Percentiles rank a stretch among this genome's conserved stretches.
Evolutionary conservation across 1,140 invertebrate species (phyloP).

Genomic region (Drosophila kepulauana): DNA sequence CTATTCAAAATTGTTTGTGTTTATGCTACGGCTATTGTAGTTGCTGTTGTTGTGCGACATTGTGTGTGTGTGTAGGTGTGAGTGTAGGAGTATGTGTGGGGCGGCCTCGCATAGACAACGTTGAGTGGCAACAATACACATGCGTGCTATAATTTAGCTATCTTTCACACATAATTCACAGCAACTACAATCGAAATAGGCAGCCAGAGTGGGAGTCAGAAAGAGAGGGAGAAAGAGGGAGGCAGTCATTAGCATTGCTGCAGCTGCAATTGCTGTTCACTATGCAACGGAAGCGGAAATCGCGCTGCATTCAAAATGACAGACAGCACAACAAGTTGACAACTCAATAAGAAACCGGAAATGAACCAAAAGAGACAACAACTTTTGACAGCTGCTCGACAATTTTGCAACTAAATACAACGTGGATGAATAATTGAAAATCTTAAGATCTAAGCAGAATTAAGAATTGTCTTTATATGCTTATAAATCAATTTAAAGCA

Average conservation of each 20-base stretch:
- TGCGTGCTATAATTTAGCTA: conserved; percentile 67
- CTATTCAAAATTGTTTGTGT: conserved; percentile 55
- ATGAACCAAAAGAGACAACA: conserved; percentile 17
- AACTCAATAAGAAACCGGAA: conserved; percentile 44
- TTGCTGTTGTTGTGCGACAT: conserved; percentile 28
- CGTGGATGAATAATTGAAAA: not conserved
- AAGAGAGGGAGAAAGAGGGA: not conserved
- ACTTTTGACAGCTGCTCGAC: conserved; percentile 16
- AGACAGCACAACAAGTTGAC: conserved; percentile 52
- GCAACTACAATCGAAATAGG: conserved; percentile 5
- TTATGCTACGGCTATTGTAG: conserved; percentile 24
- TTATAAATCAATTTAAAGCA: too few species aligned
- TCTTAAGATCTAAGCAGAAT: not conserved
- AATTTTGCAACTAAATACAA: not conserved
- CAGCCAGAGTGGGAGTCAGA: not conserved
- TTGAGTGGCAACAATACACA: conserved; percentile 65
- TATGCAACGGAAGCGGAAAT: conserved; percentile 60
- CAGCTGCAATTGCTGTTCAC: conserved; percentile 24
- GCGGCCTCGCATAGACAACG: conserved; percentile 24
- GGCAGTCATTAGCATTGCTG: conserved; percentile 52
- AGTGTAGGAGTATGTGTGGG: conserved; percentile 5
- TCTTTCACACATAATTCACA: conserved; percentile 66
- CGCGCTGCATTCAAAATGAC: conserved; percentile 64
- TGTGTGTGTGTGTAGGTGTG: conserved; percentile 11
- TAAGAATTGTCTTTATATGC: not conserved